phyloP scores from a whole-genome alignment of 1,140 invertebrate species.

The Oncopeltus fasciatus region DNA sequence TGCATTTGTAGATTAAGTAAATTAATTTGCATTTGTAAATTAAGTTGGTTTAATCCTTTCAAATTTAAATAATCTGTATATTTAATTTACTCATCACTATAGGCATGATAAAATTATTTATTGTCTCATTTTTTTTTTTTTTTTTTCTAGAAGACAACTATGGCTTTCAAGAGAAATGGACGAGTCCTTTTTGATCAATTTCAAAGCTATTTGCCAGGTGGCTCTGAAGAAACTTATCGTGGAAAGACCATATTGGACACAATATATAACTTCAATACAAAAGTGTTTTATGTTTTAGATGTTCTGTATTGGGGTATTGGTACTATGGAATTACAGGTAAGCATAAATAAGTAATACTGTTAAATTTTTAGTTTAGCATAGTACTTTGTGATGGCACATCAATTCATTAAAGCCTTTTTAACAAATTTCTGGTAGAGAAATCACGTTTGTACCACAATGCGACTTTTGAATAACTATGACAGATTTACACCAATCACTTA shows the following conservation, averaged over 20 bases:
- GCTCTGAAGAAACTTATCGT: neutral
- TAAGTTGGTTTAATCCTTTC: neutral
- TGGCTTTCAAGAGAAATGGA: conserved; percentile 9
- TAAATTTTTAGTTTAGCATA: neutral
- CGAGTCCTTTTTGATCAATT: neutral
- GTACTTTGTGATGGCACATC: neutral
- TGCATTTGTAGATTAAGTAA: neutral
- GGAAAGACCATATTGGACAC: conserved; percentile 4
- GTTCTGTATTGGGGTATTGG: neutral
- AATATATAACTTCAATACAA: neutral
- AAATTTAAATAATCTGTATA: neutral
- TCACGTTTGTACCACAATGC: neutral
- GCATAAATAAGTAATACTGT: neutral
- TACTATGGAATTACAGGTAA: conserved; percentile 1
- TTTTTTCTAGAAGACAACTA: conserved; percentile 1
- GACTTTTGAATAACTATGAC: neutral
- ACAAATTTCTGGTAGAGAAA: neutral
- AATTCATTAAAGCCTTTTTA: neutral
- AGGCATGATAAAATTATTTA: neutral
- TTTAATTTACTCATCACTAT: neutral
- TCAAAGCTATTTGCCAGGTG: conserved; percentile 7
- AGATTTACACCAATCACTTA: neutral
- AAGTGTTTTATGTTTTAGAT: conserved; percentile 12
- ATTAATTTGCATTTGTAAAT: neutral
- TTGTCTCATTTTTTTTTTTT: neutral